phyloP scores from a whole-genome alignment of 1,140 invertebrate species.

The Hetaerina americana region DNA sequence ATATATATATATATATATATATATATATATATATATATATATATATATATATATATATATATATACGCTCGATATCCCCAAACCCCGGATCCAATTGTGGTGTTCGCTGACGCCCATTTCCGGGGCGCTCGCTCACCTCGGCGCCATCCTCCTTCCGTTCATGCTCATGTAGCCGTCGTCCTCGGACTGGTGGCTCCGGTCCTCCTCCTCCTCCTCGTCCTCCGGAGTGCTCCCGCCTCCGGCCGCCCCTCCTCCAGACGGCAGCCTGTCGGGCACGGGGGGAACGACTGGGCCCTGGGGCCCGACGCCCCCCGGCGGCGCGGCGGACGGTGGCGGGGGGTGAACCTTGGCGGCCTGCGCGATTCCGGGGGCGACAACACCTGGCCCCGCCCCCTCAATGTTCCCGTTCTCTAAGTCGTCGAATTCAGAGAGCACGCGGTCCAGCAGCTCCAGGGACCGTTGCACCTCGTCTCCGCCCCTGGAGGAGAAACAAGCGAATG shows the following conservation, averaged over 20 bases:
- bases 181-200: slow-evolving; percentile 57
- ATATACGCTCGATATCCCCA: too few species aligned
- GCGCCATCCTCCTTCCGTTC: slow-evolving; percentile 64
- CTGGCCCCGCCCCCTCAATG: slow-evolving; percentile 25
- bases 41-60: too few species aligned
- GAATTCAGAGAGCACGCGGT: slow-evolving; percentile 75
- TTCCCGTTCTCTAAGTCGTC: slow-evolving; percentile 55
- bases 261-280: slow-evolving; percentile 11
- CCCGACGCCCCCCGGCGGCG: slow-evolving; percentile 19
- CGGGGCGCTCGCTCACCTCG: slow-evolving; percentile 47
- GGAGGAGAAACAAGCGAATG: slow-evolving; percentile 31
- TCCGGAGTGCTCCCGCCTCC: slow-evolving; percentile 36
- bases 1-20: too few species aligned
- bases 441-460: slow-evolving; percentile 67
- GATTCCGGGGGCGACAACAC: too few species aligned
- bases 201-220: slow-evolving; percentile 39
- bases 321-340: slow-evolving; percentile 30
- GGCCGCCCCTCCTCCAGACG: slow-evolving; percentile 22
- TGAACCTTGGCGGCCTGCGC: slow-evolving; percentile 22
- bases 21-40: too few species aligned
- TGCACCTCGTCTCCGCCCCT: slow-evolving; percentile 63
- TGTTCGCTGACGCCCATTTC: slow-evolving; percentile 16
- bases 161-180: slow-evolving; percentile 84
- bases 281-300: too few species aligned
- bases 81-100: too few species aligned